These are phyloP conservation scores for Cerceris ruficornis DNA, from an alignment of 2,888 invertebrate genomes.

Conservation along the genomic window DNA sequence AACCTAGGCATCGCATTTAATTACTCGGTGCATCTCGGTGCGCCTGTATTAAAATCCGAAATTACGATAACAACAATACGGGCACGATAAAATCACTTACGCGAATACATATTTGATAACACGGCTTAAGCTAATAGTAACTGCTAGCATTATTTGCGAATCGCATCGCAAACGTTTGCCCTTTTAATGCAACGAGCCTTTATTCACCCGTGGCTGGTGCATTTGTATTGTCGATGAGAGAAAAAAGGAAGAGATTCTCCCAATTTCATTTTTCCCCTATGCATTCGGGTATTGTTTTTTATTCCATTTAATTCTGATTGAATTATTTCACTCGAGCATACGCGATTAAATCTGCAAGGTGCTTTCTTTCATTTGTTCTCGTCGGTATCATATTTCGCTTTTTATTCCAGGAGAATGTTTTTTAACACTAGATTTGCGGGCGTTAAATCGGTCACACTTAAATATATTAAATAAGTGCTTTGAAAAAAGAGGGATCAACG, in stretches of 20 bases:
- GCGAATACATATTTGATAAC: constrained; percentile 35
- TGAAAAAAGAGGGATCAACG: too few relatives aligned
- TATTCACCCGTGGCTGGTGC: constrained; percentile 1
- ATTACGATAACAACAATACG: constrained; percentile 30
- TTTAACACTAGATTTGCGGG: too few relatives aligned
- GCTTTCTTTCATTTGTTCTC: neutral
- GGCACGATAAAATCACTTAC: constrained; percentile 20
- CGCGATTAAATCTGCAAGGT: too few relatives aligned
- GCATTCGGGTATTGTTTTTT: neutral
- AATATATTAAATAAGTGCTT: too few relatives aligned
- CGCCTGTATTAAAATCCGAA: constrained; percentile 27
- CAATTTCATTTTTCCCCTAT: neutral
- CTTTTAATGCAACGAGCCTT: constrained; percentile 8
- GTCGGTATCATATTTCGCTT: neutral
- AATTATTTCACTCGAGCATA: too few relatives aligned
- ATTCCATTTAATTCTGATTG: too few relatives aligned
- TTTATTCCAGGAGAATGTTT: neutral
- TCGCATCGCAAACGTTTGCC: constrained; percentile 3
- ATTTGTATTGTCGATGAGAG: neutral
- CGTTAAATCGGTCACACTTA: too few relatives aligned
- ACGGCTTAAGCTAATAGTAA: constrained; percentile 20
- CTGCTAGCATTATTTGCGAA: constrained; percentile 23
- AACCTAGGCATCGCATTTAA: constrained; percentile 19
- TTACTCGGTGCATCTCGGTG: constrained; percentile 14
- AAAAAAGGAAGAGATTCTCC: neutral